These are phyloP conservation scores for Tragelaphus buxtoni DNA, from an alignment of 2,113 vertebrate genomes.

Conservation along the genomic window DNA sequence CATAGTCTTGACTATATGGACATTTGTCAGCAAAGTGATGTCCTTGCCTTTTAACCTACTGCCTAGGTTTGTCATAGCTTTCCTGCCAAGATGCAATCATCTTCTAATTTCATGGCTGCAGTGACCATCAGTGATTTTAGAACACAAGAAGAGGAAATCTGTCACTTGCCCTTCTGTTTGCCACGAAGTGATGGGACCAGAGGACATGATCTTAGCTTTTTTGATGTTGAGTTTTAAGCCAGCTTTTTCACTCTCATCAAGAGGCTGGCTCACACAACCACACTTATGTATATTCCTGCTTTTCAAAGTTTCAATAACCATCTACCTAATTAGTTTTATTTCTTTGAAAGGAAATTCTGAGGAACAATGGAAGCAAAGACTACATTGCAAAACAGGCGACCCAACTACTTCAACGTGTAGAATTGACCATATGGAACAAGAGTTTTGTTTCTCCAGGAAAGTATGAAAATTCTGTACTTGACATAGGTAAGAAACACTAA, in stretches of 20 bases:
- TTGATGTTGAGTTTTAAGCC: neutral
- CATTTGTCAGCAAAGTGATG: neutral
- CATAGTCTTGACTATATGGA: neutral
- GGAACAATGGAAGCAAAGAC: neutral
- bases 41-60: neutral
- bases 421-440: neutral
- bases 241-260: neutral
- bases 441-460: neutral
- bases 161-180: neutral
- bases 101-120: neutral
- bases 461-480: rapidly evolving
- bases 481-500: conserved; percentile 32
- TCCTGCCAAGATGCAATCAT: neutral
- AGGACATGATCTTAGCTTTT: neutral
- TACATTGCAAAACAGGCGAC: neutral
- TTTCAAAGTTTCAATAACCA: neutral
- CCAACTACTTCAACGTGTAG: rapidly evolving
- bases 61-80: neutral
- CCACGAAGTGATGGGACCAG: neutral
- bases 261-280: neutral
- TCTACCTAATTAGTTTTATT: neutral
- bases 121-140: neutral
- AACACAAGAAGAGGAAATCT: neutral
- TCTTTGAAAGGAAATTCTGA: neutral
- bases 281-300: neutral